phyloP scores from a whole-genome alignment of 2,888 invertebrate species.

The Heliconius cydno region DNA sequence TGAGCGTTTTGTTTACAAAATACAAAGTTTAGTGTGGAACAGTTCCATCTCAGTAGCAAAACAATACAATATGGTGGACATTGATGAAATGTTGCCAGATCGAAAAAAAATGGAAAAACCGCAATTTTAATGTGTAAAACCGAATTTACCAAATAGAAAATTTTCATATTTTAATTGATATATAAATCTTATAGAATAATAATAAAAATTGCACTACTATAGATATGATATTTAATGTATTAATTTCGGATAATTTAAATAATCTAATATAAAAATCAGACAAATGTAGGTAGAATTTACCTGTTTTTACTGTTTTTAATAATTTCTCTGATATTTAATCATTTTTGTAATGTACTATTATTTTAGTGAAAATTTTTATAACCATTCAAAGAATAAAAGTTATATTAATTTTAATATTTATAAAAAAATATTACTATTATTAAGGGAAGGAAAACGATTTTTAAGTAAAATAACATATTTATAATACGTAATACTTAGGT shows the following conservation, averaged over 20 bases:
- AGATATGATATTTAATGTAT: too few relatives aligned
- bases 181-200: background rate
- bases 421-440: too few relatives aligned
- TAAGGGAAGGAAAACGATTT: too few relatives aligned
- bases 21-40: slow-evolving; percentile 54
- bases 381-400: too few relatives aligned
- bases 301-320: too few relatives aligned
- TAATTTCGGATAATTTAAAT: background rate
- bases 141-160: background rate
- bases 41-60: slow-evolving; percentile 57
- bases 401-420: too few relatives aligned
- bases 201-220: background rate
- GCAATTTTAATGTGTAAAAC: background rate
- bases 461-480: background rate
- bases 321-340: too few relatives aligned
- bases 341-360: too few relatives aligned
- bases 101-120: background rate
- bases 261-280: too few relatives aligned
- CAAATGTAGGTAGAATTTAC: too few relatives aligned
- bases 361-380: too few relatives aligned
- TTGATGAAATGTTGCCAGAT: slow-evolving; percentile 22
- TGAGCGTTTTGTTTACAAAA: slow-evolving; percentile 49
- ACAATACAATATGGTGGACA: slow-evolving; percentile 52
- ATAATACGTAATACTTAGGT: background rate
- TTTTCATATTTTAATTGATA: background rate